phyloP scores from a whole-genome alignment of 1,140 invertebrate species.

The Acromyrmex echinatior region DNA sequence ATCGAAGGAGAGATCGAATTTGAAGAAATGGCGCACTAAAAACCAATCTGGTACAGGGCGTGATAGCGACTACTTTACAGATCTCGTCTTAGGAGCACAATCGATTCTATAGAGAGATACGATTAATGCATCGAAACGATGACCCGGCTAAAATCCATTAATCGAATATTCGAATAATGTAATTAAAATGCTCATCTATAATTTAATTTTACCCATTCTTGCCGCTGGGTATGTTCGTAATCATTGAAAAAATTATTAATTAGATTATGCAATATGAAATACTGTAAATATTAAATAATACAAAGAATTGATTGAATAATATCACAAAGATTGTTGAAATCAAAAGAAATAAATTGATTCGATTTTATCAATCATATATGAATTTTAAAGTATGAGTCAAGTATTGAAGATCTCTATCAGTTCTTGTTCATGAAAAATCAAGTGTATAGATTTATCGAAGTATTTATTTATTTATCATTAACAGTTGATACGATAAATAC shows the following conservation, averaged over 20 bases:
- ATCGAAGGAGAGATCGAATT: slow-evolving; percentile 49
- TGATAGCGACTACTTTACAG: slow-evolving; percentile 52
- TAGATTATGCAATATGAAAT: background rate
- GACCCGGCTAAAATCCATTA: slow-evolving; percentile 57
- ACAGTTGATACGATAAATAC: background rate
- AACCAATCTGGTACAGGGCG: slow-evolving; percentile 32
- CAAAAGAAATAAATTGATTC: background rate
- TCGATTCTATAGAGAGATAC: slow-evolving; percentile 59
- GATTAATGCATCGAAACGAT: slow-evolving; percentile 42
- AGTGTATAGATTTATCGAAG: background rate
- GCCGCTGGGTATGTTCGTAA: background rate
- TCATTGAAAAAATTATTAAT: slow-evolving; percentile 26
- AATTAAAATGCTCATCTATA: slow-evolving; percentile 60
- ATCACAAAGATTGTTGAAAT: too few relatives aligned
- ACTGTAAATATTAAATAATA: background rate
- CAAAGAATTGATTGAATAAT: background rate
- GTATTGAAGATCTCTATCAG: background rate
- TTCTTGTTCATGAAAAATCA: background rate
- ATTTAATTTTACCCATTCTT: slow-evolving; percentile 12
- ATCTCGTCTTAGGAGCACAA: slow-evolving; percentile 22
- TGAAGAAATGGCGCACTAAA: slow-evolving; percentile 38
- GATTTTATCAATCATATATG: background rate
- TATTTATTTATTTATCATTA: background rate
- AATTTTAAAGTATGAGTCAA: background rate
- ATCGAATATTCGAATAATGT: slow-evolving; percentile 40